These are phyloP conservation scores for Lineus longissimus DNA, from an alignment of 1,140 invertebrate species.

Conservation along the genomic window DNA sequence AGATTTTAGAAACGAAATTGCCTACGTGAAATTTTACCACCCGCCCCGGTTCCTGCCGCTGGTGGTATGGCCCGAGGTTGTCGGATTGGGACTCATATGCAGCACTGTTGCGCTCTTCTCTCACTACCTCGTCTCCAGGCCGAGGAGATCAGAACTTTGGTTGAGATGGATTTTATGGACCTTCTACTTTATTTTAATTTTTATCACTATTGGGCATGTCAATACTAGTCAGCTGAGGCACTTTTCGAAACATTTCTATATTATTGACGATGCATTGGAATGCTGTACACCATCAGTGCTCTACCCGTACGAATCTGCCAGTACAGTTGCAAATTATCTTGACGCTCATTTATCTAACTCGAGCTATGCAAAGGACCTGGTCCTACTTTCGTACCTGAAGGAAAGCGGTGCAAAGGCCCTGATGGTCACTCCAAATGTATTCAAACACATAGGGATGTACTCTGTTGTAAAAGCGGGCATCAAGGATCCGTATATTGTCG, in stretches of 20 bases:
- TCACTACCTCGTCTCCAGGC: not conserved
- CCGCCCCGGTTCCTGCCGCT: conserved; percentile 33
- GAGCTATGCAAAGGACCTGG: conserved; percentile 30
- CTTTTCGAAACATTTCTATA: conserved; percentile 30
- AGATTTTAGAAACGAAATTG: conserved; percentile 10
- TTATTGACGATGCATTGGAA: conserved; percentile 29
- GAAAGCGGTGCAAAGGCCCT: conserved; percentile 16
- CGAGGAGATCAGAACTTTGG: conserved; percentile 11
- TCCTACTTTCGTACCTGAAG: conserved; percentile 26
- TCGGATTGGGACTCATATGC: conserved; percentile 23
- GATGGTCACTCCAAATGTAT: conserved; percentile 35
- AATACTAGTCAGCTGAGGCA: conserved; percentile 28
- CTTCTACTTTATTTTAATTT: conserved; percentile 24
- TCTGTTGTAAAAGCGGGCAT: conserved; percentile 28
- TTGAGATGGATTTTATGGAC: conserved; percentile 20
- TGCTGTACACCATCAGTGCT: conserved; percentile 40
- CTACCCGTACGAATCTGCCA: conserved; percentile 26
- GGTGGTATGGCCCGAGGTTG: conserved; percentile 29
- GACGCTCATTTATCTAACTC: conserved; percentile 22
- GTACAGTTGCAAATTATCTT: conserved; percentile 20
- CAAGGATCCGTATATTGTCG: conserved; percentile 32
- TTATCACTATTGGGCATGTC: conserved; percentile 25
- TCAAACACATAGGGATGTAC: conserved; percentile 37
- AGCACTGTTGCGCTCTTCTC: conserved; percentile 15
- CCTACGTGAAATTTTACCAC: conserved; percentile 39